These are phyloP conservation scores for Pachydiplax longipennis DNA, from an alignment of 2,888 invertebrate species.

Conservation along the genomic window DNA sequence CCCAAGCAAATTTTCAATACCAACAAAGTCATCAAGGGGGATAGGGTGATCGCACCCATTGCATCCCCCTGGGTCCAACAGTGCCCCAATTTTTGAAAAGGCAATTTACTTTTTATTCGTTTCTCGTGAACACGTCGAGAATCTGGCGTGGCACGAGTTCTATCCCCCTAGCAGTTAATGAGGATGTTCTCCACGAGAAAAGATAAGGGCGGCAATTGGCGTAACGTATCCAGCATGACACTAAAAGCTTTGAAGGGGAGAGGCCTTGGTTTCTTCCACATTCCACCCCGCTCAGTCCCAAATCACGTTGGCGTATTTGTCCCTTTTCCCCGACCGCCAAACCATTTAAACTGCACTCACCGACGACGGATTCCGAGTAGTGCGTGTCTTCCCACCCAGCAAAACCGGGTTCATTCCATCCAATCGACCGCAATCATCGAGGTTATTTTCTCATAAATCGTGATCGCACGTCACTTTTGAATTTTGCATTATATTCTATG, in stretches of 20 bases:
- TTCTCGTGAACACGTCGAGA: neutral
- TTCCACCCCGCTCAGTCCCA: neutral
- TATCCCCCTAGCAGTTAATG: constrained; percentile 28
- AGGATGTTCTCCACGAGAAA: constrained; percentile 27
- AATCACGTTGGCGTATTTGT: neutral
- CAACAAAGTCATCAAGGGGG: no score
- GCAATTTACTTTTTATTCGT: neutral
- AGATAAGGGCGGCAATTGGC: constrained; percentile 5
- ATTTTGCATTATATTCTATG: no score
- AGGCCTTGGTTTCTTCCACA: neutral
- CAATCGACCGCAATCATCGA: no score
- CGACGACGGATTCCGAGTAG: neutral
- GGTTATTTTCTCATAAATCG: no score
- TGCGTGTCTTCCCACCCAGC: no score
- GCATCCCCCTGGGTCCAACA: no score
- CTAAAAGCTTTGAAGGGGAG: neutral
- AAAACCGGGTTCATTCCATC: no score
- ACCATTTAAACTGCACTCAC: neutral
- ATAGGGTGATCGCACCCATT: no score
- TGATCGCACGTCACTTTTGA: no score
- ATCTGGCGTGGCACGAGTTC: constrained; percentile 13
- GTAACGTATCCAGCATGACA: neutral
- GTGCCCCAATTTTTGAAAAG: no score
- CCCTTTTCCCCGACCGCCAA: neutral
- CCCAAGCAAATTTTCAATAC: no score